phyloP scores from a whole-genome alignment of 2,113 vertebrate species.

The Glaucidium brasilianum region DNA sequence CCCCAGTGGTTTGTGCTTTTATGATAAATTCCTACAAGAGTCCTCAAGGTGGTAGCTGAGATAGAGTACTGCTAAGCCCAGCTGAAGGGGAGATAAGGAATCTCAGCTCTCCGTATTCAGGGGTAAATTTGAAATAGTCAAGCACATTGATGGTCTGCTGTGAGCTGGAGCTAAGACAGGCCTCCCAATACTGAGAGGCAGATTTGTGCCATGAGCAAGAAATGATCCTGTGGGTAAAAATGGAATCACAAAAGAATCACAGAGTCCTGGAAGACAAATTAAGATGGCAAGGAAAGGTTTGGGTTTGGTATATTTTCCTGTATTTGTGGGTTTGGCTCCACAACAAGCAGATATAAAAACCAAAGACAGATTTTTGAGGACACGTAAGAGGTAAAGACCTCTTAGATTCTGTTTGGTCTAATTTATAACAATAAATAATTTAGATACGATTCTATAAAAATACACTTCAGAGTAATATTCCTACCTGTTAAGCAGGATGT shows the following conservation, averaged over 20 bases:
- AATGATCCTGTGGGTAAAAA: neutral
- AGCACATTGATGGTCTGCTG: neutral
- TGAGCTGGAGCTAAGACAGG: neutral
- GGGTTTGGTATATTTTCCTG: neutral
- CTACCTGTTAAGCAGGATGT: neutral
- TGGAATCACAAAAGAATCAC: neutral
- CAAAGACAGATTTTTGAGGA: neutral
- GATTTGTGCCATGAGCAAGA: neutral
- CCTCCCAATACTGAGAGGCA: neutral
- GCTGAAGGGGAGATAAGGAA: neutral
- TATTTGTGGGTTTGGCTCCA: neutral
- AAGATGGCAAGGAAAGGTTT: neutral
- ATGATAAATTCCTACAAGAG: neutral
- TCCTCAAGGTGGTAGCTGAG: neutral
- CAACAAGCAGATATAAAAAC: neutral
- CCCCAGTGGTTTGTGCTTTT: neutral
- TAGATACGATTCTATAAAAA: neutral
- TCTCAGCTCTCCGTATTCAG: neutral
- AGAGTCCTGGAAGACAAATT: neutral
- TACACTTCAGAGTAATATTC: neutral
- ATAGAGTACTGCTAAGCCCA: neutral
- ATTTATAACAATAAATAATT: neutral
- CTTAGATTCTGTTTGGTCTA: neutral
- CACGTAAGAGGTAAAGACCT: neutral
- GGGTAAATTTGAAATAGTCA: neutral